Conservation (phyloP, 2,113 vertebrate genomes). For the Tringa solitaria region DNA sequence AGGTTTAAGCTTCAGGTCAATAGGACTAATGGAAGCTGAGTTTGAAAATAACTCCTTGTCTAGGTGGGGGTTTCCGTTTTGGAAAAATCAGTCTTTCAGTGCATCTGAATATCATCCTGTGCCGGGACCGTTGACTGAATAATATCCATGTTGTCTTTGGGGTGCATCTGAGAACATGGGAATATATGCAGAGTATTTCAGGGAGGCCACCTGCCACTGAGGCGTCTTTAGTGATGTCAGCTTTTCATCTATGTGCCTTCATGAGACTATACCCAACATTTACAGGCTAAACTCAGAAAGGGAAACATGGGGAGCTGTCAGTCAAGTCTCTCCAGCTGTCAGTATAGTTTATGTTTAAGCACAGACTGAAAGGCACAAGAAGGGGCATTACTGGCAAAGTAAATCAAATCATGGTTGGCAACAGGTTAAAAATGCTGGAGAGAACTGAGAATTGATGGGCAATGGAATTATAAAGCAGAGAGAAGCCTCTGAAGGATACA, state of each 20-base stretch:
- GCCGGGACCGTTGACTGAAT: background rate
- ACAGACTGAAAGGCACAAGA: background rate
- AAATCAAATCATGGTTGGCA: conserved; percentile 10
- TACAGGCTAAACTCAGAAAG: background rate
- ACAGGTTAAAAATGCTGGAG: background rate
- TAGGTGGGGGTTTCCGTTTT: background rate
- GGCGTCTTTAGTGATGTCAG: background rate
- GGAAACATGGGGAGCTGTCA: background rate
- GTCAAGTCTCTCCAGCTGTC: background rate
- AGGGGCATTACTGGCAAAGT: background rate
- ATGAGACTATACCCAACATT: background rate
- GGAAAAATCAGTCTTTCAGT: background rate
- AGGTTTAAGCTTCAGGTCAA: background rate
- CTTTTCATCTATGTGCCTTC: background rate
- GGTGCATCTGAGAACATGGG: background rate
- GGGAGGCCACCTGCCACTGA: background rate
- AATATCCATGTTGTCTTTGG: background rate
- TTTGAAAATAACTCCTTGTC: background rate
- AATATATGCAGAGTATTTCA: background rate
- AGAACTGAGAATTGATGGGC: background rate
- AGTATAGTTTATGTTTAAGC: background rate
- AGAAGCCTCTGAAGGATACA: background rate
- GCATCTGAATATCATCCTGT: background rate
- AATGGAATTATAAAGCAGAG: background rate
- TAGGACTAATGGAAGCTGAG: background rate